Evolutionary conservation across 2,797 vertebrate genomes (phyloP).

Genomic region (Spondyliosoma cantharus): DNA sequence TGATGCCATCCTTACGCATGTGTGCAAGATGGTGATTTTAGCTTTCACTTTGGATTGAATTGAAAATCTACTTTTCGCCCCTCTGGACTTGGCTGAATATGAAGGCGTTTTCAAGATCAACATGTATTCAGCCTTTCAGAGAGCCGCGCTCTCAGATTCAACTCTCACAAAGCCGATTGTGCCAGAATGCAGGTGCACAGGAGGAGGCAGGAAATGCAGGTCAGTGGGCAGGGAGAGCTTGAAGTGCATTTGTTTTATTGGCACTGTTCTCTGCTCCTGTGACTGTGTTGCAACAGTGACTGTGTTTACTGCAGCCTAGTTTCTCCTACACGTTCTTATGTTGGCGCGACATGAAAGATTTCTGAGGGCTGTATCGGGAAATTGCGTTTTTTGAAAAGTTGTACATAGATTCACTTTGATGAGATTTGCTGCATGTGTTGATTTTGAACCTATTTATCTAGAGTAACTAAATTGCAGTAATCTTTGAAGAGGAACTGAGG

Average conservation of each 20-base stretch:
- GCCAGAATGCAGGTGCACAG: slow-evolving; percentile 57
- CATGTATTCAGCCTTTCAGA: slow-evolving; percentile 22
- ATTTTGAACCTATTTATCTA: slow-evolving; percentile 26
- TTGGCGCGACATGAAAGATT: slow-evolving; percentile 71
- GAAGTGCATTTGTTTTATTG: slow-evolving; percentile 70
- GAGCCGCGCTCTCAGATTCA: slow-evolving; percentile 29
- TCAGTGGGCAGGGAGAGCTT: slow-evolving; percentile 68
- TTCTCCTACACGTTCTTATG: slow-evolving; percentile 41
- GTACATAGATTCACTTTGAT: slow-evolving; percentile 30
- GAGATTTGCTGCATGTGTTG: slow-evolving; percentile 8
- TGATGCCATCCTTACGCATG: not conserved
- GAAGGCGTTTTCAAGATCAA: slow-evolving; percentile 16
- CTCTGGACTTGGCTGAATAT: not conserved
- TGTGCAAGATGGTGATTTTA: slow-evolving; percentile 1
- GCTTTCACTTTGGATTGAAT: slow-evolving; percentile 11
- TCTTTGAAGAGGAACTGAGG: slow-evolving; percentile 1
- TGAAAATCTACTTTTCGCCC: not conserved
- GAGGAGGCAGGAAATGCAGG: slow-evolving; percentile 63
- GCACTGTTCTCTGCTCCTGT: slow-evolving; percentile 59
- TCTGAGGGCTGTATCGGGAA: slow-evolving; percentile 55
- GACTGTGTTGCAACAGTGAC: slow-evolving; percentile 54
- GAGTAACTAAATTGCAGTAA: slow-evolving; percentile 3
- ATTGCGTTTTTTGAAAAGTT: slow-evolving; percentile 53
- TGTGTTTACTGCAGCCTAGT: slow-evolving; percentile 69
- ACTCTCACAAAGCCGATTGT: slow-evolving; percentile 29